These are phyloP conservation scores for Halcyon senegalensis DNA, from an alignment of 2,113 vertebrate genomes.

Conservation along the genomic window DNA sequence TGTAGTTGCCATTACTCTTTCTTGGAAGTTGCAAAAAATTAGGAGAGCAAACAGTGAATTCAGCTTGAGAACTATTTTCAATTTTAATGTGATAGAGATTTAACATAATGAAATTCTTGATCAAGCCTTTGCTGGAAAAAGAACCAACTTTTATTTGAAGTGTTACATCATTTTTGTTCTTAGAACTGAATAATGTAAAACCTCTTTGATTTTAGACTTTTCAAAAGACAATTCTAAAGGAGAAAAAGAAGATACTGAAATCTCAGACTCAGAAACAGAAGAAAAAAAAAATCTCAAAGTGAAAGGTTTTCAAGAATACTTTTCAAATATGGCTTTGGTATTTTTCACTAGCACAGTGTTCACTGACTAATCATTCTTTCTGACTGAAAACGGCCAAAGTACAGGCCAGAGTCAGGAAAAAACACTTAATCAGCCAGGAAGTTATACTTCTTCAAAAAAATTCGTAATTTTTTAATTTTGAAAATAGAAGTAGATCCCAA, in stretches of 20 bases:
- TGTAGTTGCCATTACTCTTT: background rate
- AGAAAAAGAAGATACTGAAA: background rate
- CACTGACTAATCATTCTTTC: background rate
- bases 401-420: background rate
- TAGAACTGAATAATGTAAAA: conserved; percentile 1
- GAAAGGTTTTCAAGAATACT: background rate
- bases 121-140: background rate
- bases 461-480: background rate
- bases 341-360: background rate
- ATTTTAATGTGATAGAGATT: background rate
- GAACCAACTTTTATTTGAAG: conserved; percentile 7
- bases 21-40: background rate
- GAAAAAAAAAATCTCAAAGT: background rate
- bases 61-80: background rate
- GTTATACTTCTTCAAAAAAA: background rate
- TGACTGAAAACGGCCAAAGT: background rate
- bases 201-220: background rate
- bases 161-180: background rate
- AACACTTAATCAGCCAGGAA: background rate
- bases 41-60: background rate
- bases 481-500: background rate
- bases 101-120: background rate
- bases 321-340: background rate
- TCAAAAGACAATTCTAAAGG: background rate
- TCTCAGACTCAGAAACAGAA: background rate